Evolutionary conservation across 2,888 invertebrate species (phyloP).

Genomic region (Colletes collaris): DNA sequence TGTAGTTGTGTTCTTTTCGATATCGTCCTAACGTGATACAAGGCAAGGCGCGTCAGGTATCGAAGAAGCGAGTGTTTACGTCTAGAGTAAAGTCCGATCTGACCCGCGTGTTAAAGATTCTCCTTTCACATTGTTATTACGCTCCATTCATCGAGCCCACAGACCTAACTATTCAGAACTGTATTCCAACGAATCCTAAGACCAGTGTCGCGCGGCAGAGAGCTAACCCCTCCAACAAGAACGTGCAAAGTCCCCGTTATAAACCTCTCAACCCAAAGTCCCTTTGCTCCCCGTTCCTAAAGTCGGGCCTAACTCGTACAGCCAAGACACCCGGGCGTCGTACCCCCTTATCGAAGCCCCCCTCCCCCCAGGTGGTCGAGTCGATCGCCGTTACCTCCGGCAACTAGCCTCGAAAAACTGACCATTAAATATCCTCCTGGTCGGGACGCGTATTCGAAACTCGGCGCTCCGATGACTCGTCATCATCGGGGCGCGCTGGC

Average conservation of each 20-base stretch:
- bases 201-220: not conserved
- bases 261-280: not conserved
- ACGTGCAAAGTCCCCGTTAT: slow-evolving; percentile 35
- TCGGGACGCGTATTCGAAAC: slow-evolving; percentile 25
- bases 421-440: slow-evolving; percentile 30
- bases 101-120: too few relatives aligned
- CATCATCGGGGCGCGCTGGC: slow-evolving; percentile 37
- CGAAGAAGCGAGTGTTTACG: too few relatives aligned
- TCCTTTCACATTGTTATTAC: too few relatives aligned
- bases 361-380: slow-evolving; percentile 44
- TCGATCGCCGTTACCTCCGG: slow-evolving; percentile 25
- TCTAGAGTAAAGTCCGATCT: too few relatives aligned
- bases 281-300: not conserved
- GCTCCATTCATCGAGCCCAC: too few relatives aligned
- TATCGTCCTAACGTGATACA: too few relatives aligned
- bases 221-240: not conserved
- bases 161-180: too few relatives aligned
- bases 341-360: slow-evolving; percentile 43
- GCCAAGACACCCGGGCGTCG: slow-evolving; percentile 4
- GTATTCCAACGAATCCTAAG: slow-evolving; percentile 3
- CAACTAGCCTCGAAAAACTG: slow-evolving; percentile 44
- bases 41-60: too few relatives aligned
- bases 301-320: not conserved
- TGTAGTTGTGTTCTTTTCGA: too few relatives aligned
- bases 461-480: slow-evolving; percentile 42